These are phyloP conservation scores for Bucco capensis DNA, from an alignment of 2,113 vertebrate genomes.

Conservation along the genomic window DNA sequence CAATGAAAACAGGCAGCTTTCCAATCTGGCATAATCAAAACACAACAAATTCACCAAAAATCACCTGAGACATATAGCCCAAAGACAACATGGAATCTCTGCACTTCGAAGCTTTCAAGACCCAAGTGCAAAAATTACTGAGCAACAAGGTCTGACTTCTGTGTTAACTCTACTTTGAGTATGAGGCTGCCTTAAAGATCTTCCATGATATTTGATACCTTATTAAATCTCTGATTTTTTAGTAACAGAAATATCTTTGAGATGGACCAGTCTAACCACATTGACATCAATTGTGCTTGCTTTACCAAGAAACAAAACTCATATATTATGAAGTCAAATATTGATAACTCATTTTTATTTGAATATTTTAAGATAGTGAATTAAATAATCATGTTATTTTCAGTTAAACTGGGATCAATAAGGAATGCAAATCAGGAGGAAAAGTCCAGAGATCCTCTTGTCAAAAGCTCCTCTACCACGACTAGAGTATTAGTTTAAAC, in stretches of 20 bases:
- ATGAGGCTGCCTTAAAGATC: background rate
- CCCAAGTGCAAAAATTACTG: background rate
- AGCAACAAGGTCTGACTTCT: background rate
- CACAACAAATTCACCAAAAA: background rate
- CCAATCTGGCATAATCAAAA: background rate
- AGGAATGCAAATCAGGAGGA: background rate
- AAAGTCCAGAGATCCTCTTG: background rate
- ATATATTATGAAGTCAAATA: background rate
- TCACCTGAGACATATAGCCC: rapidly evolving
- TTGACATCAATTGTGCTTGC: background rate
- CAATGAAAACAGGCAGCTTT: background rate
- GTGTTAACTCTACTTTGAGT: background rate
- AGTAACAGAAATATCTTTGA: background rate
- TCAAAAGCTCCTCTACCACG: background rate
- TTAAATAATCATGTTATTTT: background rate
- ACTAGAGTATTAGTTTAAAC: background rate
- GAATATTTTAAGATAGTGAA: background rate
- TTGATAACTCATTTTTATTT: background rate
- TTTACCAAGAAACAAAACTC: background rate
- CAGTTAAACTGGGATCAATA: background rate
- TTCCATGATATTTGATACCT: background rate
- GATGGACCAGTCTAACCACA: background rate
- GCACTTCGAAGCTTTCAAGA: background rate
- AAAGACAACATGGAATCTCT: background rate
- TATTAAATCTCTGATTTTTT: background rate